Base-by-base conservation (phyloP, 1,140 invertebrate genomes). In the Solenopsis fugax region DNA sequence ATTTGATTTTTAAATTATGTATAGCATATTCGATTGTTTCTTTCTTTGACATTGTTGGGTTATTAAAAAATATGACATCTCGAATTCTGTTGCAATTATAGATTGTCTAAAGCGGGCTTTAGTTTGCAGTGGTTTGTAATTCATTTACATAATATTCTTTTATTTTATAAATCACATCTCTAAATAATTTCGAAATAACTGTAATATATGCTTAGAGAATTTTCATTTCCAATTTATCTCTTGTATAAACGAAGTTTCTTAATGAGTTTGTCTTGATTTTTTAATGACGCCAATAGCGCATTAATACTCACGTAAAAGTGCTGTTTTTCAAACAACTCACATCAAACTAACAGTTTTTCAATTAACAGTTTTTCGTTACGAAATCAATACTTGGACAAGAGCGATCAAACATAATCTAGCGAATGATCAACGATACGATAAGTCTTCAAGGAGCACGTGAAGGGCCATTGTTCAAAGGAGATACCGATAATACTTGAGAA, bases 371-470 rank as follows among this genome's bases (percentile, higher is more conserved):
- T 21, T 62, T 21, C 37, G 41, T 58, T 60, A 77, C 6, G 29
- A 75, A 5, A 75, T 41, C 45, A 41, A 48, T 64, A 16, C 21
- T 62, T 29, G 45, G 34, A 76, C 54, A 29, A 54, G 34, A 52
- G 37, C 54, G 34, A 37, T 65, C 34, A 10, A 72, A 29, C 50
- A 48, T 52, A 64, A 80, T 80, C 62, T 48, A 56, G 77, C 62
- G 62, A 69, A n/a, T 34, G 48, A 80, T 80, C 77, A 62, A 80
- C n/a, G 45, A 67, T 78, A 80, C 52, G 65, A 81, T 80, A 80
- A 80, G 34, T 58, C 48, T 16, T 45, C 52, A 37, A 71, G 34
- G n/a, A 54, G 34, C 45, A 52, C n/a, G 48, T 69, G 48, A 80
- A 80, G 77, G 77, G 45, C 45, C n/a, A 80, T 67, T 37, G 52